Evolutionary conservation across 2,888 invertebrate genomes (phyloP), one percentile per base, ranked within the genome.

Genomic region (Ernsta delagoae): DNA sequence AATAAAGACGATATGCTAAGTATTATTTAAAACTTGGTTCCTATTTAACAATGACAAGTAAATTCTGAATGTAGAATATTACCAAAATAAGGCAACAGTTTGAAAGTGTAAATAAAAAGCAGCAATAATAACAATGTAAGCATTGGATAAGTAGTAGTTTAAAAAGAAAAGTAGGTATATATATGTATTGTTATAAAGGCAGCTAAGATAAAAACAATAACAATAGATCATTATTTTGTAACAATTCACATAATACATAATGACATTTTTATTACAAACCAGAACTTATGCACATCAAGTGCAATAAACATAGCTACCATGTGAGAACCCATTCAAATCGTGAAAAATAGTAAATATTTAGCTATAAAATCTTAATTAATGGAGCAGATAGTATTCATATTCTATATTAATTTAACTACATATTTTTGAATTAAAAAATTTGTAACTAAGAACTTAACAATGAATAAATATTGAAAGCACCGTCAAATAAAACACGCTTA

Each of bases 81-180:
- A 78, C 80, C 77, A 83, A 85, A 83, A 79, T 86, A 90, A 90
- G 88, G 89, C 88, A 89, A 87, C 85, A 83, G 78, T 83, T 77
- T 70, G 70, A 78, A 73, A 77, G 73, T 79, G 56, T 71, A 70
- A 70, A 8, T 56, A 56, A 56, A n/a, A 31, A 56, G 31, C 56
- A 56, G 56, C 56, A 31, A 34, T 31, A 31, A 34, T n/a, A 31
- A 11, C 5, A 34, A 31, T 34, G 11, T 43, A 43, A 34, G 8
- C 11, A 54, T 11, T 31, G 54, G 31, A 57, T 54, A 31, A 9
- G 12, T 57, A 36, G n/a, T n/a, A n/a, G 34, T 31, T 53, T 53
- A 4, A 53, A 9, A 53, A 4, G 5, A 24, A 45, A n/a, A n/a
- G n/a, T n/a, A n/a, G n/a, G n/a, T n/a, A n/a, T n/a, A n/a, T n/a